Conservation (phyloP, 1,140 invertebrate genomes). For the Chlorops oryzae region DNA sequence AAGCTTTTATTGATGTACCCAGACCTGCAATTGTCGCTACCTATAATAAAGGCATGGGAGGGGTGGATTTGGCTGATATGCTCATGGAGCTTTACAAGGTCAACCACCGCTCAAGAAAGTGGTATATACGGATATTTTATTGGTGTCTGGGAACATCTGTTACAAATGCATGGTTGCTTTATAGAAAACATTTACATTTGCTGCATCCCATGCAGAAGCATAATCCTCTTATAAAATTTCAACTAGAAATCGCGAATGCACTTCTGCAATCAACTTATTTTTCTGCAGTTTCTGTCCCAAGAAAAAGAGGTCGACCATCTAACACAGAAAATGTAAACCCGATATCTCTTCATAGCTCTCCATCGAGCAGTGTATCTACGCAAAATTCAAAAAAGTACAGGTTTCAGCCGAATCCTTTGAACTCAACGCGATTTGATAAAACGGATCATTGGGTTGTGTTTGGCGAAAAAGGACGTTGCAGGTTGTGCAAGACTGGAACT, state of each 20-base stretch:
- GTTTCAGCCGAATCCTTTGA: conserved; percentile 14
- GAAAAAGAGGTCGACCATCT: conserved; percentile 7
- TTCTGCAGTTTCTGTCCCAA: conserved; percentile 8
- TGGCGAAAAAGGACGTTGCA: conserved; percentile 20
- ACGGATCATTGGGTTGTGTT: conserved; percentile 20
- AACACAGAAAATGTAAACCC: conserved; percentile 13
- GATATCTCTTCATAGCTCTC: conserved; percentile 6
- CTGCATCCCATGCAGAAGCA: not conserved
- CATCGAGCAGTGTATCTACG: conserved; percentile 15
- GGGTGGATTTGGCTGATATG: conserved; percentile 17
- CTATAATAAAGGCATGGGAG: conserved; percentile 6
- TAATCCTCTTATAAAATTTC: not conserved
- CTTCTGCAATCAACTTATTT: conserved; percentile 8
- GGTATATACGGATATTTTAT: conserved; percentile 1
- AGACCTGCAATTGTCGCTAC: not conserved
- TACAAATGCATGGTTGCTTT: conserved; percentile 5
- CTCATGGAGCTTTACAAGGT: conserved; percentile 12
- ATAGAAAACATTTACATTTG: conserved; percentile 2
- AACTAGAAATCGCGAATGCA: conserved; percentile 1
- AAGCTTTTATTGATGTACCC: not conserved
- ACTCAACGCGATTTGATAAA: conserved; percentile 14
- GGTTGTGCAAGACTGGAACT: conserved; percentile 18
- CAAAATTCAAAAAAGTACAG: conserved; percentile 12
- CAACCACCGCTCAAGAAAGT: not conserved
- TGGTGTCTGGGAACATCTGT: conserved; percentile 1